Conservation (phyloP, 2,888 invertebrate genomes). For the Gastracanthus pulcherrimus region DNA sequence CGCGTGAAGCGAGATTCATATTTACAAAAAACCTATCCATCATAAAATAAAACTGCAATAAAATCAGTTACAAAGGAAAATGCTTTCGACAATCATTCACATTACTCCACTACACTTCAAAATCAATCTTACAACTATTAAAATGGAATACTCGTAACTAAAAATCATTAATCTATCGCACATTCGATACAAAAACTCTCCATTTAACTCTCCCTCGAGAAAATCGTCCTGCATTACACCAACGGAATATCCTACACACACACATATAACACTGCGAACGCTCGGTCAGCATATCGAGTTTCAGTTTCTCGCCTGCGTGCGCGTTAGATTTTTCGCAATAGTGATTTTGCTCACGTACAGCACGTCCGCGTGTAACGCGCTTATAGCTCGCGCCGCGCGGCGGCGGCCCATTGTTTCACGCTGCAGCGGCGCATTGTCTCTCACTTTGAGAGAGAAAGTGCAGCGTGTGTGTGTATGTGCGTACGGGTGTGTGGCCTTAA, state of each 20-base stretch:
- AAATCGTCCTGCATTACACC: neutral
- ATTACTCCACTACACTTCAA: too few relatives aligned
- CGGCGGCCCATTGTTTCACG: too few relatives aligned
- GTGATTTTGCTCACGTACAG: conserved; percentile 24
- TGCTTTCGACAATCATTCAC: too few relatives aligned
- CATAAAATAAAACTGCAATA: too few relatives aligned
- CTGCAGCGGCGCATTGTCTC: conserved; percentile 7
- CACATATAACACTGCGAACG: neutral
- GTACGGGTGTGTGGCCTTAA: conserved; percentile 34
- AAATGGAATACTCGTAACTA: too few relatives aligned
- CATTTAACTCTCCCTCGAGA: neutral
- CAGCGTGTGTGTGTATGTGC: neutral
- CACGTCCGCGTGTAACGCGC: conserved; percentile 24
- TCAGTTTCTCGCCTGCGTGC: conserved; percentile 23
- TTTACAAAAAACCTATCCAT: too few relatives aligned
- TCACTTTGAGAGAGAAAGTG: conserved; percentile 12
- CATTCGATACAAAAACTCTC: too few relatives aligned
- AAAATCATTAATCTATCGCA: too few relatives aligned
- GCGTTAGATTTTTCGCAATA: conserved; percentile 30
- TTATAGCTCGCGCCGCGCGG: neutral
- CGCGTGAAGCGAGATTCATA: too few relatives aligned
- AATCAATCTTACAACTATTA: too few relatives aligned
- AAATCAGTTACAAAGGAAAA: too few relatives aligned
- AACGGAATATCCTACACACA: neutral
- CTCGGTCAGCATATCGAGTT: conserved; percentile 43